These are phyloP conservation scores for Styela plicata DNA, from an alignment of 23 tunicate genomes.

Conservation along the genomic window DNA sequence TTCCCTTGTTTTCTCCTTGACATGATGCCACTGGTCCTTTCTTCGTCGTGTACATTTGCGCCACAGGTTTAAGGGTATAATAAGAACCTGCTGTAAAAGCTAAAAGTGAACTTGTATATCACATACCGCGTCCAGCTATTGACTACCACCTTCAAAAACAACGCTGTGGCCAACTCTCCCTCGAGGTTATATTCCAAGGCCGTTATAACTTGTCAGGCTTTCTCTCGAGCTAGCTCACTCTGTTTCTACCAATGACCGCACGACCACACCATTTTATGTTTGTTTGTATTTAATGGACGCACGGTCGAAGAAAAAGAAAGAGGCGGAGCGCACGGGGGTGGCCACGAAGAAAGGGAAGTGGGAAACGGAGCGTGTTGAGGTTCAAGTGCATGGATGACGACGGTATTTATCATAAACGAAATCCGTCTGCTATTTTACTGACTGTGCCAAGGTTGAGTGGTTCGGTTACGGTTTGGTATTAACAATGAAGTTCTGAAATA, in stretches of 20 bases:
- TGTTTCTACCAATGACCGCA: conserved; percentile 37
- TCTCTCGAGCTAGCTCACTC: conserved; percentile 25
- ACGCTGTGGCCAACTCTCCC: conserved; percentile 5
- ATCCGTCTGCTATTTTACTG: neutral
- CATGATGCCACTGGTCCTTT: conserved; percentile 13
- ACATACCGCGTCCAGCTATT: conserved; percentile 8
- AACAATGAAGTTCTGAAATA: neutral
- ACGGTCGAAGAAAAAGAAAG: conserved; percentile 3
- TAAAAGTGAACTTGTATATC: conserved; percentile 2
- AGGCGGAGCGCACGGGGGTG: conserved; percentile 1
- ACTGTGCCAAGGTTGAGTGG: neutral
- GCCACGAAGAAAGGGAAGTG: conserved; percentile 27
- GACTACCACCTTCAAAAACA: neutral
- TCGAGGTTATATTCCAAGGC: conserved; percentile 14
- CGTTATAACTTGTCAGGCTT: neutral
- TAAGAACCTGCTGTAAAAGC: conserved; percentile 1
- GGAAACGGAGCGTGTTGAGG: conserved; percentile 28
- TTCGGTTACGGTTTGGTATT: neutral
- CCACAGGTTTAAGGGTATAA: neutral
- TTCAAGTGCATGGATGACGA: conserved; percentile 23
- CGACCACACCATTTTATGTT: conserved; percentile 28
- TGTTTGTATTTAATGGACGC: conserved; percentile 32
- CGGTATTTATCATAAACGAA: neutral
- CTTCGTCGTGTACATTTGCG: conserved; percentile 10
- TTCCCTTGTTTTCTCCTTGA: conserved; percentile 29